Evolutionary conservation across 1,140 invertebrate genomes (phyloP).

Genomic region (Delia radicum): DNA sequence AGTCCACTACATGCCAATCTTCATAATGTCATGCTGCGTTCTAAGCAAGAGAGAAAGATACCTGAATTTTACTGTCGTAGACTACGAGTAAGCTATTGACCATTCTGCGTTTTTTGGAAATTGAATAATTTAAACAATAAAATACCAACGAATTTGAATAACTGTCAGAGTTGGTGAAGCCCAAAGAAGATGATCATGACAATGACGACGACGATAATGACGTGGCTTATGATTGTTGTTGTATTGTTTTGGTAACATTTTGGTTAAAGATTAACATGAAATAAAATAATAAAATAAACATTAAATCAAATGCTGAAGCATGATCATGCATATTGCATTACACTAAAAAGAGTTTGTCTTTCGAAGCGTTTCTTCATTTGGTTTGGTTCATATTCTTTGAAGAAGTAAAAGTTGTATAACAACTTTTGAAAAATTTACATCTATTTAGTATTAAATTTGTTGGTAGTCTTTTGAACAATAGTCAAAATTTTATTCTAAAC

Average conservation of each 20-base stretch:
- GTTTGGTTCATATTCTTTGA: not conserved
- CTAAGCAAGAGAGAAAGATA: not conserved
- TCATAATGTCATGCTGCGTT: conserved; percentile 9
- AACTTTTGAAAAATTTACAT: not conserved
- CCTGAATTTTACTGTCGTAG: not conserved
- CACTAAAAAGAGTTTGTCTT: not conserved
- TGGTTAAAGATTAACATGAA: not conserved
- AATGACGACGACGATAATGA: not conserved
- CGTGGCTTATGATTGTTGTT: not conserved
- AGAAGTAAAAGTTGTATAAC: not conserved
- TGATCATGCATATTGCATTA: not conserved
- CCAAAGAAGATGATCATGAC: not conserved
- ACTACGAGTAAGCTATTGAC: too few species aligned
- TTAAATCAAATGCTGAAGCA: not conserved
- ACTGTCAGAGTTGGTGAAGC: not conserved
- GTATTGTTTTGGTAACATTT: not conserved
- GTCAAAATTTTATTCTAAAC: not conserved
- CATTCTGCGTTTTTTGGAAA: not conserved
- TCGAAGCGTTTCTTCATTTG: not conserved
- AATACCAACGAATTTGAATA: conserved; percentile 7
- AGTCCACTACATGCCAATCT: conserved; percentile 15
- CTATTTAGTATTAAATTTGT: not conserved
- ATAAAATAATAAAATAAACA: not conserved
- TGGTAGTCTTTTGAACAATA: not conserved
- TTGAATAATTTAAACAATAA: not conserved